Base-by-base conservation (phyloP, 2,888 invertebrate species). In the Drosophila subsilvestris region DNA sequence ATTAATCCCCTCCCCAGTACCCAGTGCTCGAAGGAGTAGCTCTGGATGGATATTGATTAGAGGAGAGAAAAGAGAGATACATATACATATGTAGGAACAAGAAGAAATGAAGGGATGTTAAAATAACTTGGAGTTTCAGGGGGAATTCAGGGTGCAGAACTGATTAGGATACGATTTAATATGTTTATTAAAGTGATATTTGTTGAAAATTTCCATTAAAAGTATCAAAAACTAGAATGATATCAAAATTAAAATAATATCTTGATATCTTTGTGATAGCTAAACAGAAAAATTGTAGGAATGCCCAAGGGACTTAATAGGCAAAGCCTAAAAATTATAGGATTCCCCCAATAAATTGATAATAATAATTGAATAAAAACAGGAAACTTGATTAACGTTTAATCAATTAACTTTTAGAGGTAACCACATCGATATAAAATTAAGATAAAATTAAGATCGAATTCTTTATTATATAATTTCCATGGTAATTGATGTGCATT, bases 1-100 rank as follows among this genome's bases (percentile, higher is more conserved):
- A 51, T 70, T 68, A 53, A 37, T 37, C 37, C 37, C 53, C n/a
- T n/a, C 59, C 20, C 3, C 48, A 48, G 37, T 54, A 54, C 9
- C 42, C n/a, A 7, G 45, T 54, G 18, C 18, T 17, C 18, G 47
- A 20, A 20, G 27, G 45, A 42, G 68, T 56, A 18, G 17, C 5
- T 1, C 17, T 10, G 25, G 27, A 14, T 27, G n/a, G n/a, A n/a
- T n/a, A n/a, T n/a, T n/a, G n/a, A n/a, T n/a, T n/a, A n/a, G n/a
- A n/a, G n/a, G n/a, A n/a, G n/a, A n/a, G n/a, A n/a, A n/a, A n/a
- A n/a, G n/a, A 17, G 14, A 27, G 14, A 49, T 8, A 25, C 18
- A 9, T n/a, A n/a, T n/a, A 54, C 2, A 7, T 12, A 17, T 20
- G 20, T 20, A 20, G 20, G 3, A 2, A 20, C 20, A 12, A 8